Evolutionary conservation across 1,140 invertebrate species (phyloP).

Genomic region (Mylabris phalerata): DNA sequence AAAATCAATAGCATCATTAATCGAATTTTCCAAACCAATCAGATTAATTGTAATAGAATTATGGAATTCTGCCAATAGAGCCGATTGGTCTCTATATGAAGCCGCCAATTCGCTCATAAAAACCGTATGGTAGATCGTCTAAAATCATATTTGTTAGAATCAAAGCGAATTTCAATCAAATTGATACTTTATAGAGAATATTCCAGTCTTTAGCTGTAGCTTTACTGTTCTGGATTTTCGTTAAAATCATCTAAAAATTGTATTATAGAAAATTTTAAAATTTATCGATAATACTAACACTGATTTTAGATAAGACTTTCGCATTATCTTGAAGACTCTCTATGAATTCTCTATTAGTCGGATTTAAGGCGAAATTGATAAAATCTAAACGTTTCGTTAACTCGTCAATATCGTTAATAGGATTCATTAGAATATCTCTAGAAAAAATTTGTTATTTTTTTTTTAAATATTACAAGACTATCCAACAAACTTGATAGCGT

Average conservation of each 20-base stretch:
- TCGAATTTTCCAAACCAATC: slow-evolving; percentile 30
- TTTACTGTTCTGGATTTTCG: slow-evolving; percentile 54
- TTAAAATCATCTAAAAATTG: slow-evolving; percentile 46
- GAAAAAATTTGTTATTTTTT: neutral
- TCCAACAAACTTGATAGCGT: slow-evolving; percentile 46
- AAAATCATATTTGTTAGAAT: slow-evolving; percentile 14
- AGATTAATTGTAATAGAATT: slow-evolving; percentile 28
- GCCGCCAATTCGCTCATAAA: slow-evolving; percentile 30
- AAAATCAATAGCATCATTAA: slow-evolving; percentile 36
- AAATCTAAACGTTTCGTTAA: slow-evolving; percentile 54
- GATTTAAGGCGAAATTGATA: slow-evolving; percentile 53
- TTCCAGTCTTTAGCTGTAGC: slow-evolving; percentile 61
- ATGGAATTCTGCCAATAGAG: slow-evolving; percentile 27
- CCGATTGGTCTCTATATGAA: slow-evolving; percentile 22
- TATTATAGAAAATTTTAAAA: slow-evolving; percentile 24
- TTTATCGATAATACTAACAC: slow-evolving; percentile 37
- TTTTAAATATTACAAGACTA: neutral
- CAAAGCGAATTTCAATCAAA: slow-evolving; percentile 8
- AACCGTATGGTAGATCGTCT: slow-evolving; percentile 37
- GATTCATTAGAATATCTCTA: slow-evolving; percentile 54
- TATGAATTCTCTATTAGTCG: slow-evolving; percentile 50
- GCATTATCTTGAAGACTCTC: slow-evolving; percentile 51
- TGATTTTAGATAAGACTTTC: slow-evolving; percentile 51
- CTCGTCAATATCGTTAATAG: slow-evolving; percentile 49
- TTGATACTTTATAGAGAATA: slow-evolving; percentile 52